These are phyloP conservation scores for Otolemur garnettii DNA, from an alignment of 2,113 vertebrate species.

Conservation along the genomic window DNA sequence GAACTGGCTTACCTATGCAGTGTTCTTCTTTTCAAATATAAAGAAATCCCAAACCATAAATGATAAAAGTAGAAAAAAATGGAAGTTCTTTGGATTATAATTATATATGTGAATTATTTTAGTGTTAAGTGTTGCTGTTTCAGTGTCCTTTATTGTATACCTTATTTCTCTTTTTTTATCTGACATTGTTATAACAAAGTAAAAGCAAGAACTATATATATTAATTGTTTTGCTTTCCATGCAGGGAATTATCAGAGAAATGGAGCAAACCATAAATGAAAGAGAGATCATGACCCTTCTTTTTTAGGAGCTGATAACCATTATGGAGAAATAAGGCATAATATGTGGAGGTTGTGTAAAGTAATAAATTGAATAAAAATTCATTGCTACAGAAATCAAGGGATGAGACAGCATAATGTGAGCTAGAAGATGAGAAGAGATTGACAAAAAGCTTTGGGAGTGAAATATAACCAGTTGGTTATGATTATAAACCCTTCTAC, in stretches of 20 bases:
- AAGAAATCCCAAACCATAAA: constrained; percentile 42
- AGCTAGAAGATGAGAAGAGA: neutral
- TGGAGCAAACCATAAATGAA: neutral
- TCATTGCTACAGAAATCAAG: neutral
- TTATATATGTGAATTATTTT: constrained; percentile 53
- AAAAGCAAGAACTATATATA: neutral
- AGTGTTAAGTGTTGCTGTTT: neutral
- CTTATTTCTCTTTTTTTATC: constrained; percentile 8
- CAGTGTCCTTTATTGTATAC: neutral
- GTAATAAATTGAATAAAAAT: neutral
- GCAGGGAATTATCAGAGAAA: neutral
- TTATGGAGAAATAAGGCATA: neutral
- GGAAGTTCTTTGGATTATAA: constrained; percentile 41
- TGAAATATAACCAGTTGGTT: neutral
- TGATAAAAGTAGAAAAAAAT: constrained; percentile 61
- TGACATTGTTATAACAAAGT: neutral
- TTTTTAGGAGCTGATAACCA: constrained; percentile 1
- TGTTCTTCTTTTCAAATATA: constrained; percentile 34
- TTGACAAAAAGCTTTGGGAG: neutral
- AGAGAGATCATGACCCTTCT: neutral
- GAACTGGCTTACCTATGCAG: constrained; percentile 27
- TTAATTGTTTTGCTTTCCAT: neutral
- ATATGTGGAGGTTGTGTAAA: neutral
- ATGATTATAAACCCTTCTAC: neutral
- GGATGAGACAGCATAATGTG: neutral